phyloP scores from a whole-genome alignment of 2,113 vertebrate genomes.

The Callopanchax toddi region DNA sequence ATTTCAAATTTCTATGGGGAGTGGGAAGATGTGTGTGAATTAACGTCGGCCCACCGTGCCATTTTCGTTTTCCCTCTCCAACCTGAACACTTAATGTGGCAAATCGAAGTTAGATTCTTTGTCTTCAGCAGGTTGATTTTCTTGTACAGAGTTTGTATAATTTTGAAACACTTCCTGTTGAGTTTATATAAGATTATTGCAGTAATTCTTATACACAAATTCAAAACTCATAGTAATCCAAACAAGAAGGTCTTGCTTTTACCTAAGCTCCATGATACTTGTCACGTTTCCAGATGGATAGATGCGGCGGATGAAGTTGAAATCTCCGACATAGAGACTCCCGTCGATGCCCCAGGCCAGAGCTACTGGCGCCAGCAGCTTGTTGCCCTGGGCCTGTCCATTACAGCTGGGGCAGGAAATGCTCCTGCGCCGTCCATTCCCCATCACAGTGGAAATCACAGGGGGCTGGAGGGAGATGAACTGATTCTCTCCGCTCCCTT shows the following conservation, averaged over 20 bases:
- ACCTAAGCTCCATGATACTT: conserved; percentile 97
- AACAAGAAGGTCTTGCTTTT: conserved; percentile 23
- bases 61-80: conserved; percentile 17
- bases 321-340: conserved; percentile 96
- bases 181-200: neutral
- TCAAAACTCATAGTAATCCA: neutral
- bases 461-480: conserved; percentile 97
- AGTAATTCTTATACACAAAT: neutral
- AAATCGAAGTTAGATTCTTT: neutral
- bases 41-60: conserved; percentile 25
- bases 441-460: conserved; percentile 96
- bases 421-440: conserved; percentile 93
- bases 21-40: conserved; percentile 41
- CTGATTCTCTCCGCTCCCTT: conserved; percentile 96
- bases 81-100: neutral
- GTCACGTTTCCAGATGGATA: conserved; percentile 96
- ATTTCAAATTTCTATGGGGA: conserved; percentile 57
- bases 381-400: conserved; percentile 97
- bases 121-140: neutral
- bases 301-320: conserved; percentile 97
- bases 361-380: conserved; percentile 93
- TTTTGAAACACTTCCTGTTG: neutral
- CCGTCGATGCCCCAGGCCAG: conserved; percentile 94
- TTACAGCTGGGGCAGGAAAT: conserved; percentile 99
- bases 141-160: neutral